Percentiles rank a stretch among this genome's conserved stretches.
phyloP scores from a whole-genome alignment of 2,888 invertebrate genomes.

The Campoplex nolae region DNA sequence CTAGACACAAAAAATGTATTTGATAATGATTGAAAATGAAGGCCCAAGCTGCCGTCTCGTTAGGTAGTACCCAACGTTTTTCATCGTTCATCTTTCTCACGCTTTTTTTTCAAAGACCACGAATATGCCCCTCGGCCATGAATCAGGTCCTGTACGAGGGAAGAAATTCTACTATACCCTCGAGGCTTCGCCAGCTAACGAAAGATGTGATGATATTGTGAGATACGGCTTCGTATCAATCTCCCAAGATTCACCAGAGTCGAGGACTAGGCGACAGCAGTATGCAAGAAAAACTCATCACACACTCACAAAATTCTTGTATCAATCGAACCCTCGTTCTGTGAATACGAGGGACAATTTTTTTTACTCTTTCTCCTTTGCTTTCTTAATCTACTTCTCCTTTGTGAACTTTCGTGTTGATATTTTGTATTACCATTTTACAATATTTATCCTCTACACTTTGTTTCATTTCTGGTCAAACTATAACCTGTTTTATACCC shows the following conservation, averaged over 20 bases:
- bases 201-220: constrained; percentile 3
- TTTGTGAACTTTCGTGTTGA: background rate
- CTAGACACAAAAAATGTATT: too few relatives aligned
- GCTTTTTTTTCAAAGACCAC: constrained; percentile 7
- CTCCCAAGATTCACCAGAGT: constrained; percentile 55
- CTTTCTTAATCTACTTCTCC: background rate
- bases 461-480: too few relatives aligned
- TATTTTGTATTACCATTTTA: background rate
- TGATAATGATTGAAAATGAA: too few relatives aligned
- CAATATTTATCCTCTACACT: too few relatives aligned
- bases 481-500: too few relatives aligned
- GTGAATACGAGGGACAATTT: background rate
- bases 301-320: background rate
- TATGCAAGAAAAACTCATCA: constrained; percentile 4
- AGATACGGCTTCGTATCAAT: constrained; percentile 65
- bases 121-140: constrained; percentile 18
- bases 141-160: background rate
- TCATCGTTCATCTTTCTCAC: constrained; percentile 18
- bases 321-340: constrained; percentile 14
- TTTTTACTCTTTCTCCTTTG: background rate
- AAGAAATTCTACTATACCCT: constrained; percentile 7
- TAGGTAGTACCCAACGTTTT: background rate
- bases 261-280: constrained; percentile 39
- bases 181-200: background rate
- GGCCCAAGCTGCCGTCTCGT: too few relatives aligned